Percentiles rank a stretch among this genome's conserved stretches.
Evolutionary conservation across 37 sponge, comb jelly and placozoan genomes (phyloP).

Genomic region (Petrosia ficiformis): DNA sequence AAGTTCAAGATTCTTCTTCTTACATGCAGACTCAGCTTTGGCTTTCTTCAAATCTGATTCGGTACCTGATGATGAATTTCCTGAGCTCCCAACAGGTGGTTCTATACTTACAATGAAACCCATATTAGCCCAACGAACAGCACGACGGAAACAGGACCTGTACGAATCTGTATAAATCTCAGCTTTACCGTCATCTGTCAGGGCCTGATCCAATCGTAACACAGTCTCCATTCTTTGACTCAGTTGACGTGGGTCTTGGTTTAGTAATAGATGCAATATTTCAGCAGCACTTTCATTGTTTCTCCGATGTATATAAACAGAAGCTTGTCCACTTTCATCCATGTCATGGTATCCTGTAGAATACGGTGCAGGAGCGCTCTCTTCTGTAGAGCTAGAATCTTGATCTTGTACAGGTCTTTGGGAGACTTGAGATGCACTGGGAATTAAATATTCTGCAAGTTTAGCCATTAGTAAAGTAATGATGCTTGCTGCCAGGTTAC

Average conservation of each 20-base stretch:
- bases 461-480: conserved; percentile 75
- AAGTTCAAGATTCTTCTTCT: conserved; percentile 86
- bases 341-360: conserved; percentile 3
- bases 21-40: conserved; percentile 75
- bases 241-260: conserved; percentile 70
- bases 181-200: conserved; percentile 65
- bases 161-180: conserved; percentile 78
- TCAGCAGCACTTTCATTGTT: conserved; percentile 79
- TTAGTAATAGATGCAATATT: conserved; percentile 77
- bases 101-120: conserved; percentile 89
- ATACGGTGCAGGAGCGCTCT: background rate
- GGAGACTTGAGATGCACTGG: conserved; percentile 2
- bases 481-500: conserved; percentile 55
- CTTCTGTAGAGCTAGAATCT: background rate
- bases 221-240: conserved; percentile 68
- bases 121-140: conserved; percentile 82
- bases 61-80: conserved; percentile 13
- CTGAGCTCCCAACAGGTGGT: conserved; percentile 54
- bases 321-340: conserved; percentile 69
- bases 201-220: conserved; percentile 71
- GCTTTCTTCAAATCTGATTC: conserved; percentile 71
- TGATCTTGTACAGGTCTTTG: background rate
- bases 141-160: conserved; percentile 60
- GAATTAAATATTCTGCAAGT: conserved; percentile 88
- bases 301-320: conserved; percentile 79